These are phyloP conservation scores for Hofmannophila pseudospretella DNA, from an alignment of 2,888 invertebrate species.

Conservation along the genomic window DNA sequence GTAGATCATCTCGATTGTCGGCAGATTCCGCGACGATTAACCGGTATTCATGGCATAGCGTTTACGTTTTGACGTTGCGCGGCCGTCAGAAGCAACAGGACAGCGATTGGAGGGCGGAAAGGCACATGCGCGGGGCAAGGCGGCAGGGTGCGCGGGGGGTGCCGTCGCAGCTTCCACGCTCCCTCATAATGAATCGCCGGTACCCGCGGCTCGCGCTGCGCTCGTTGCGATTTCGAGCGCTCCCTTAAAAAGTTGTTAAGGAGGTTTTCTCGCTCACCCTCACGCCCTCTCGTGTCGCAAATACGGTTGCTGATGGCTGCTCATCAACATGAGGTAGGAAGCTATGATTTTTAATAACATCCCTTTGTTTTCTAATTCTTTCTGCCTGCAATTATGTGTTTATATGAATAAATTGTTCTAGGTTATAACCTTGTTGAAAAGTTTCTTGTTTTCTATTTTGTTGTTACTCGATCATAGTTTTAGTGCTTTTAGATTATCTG, in stretches of 20 bases:
- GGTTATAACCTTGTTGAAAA: conserved; percentile 3
- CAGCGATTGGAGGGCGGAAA: conserved; percentile 53
- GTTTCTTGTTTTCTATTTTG: not conserved
- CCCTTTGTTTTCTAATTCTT: conserved; percentile 23
- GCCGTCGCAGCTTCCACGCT: conserved; percentile 66
- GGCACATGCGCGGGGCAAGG: conserved; percentile 47
- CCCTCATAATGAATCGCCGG: conserved; percentile 73
- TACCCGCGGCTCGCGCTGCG: conserved; percentile 71
- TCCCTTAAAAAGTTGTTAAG: conserved; percentile 61
- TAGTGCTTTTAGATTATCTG: too few species aligned
- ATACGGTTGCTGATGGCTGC: conserved; percentile 41
- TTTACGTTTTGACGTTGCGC: conserved; percentile 64
- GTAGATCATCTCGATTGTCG: conserved; percentile 60
- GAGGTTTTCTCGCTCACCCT: conserved; percentile 57
- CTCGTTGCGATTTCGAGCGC: conserved; percentile 50
- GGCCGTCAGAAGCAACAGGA: conserved; percentile 74
- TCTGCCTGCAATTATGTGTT: conserved; percentile 10
- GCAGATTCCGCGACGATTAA: conserved; percentile 62
- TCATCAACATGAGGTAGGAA: conserved; percentile 44
- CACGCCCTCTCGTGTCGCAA: conserved; percentile 56
- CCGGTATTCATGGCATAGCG: conserved; percentile 61
- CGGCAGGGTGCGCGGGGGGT: conserved; percentile 31
- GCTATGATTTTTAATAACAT: conserved; percentile 10
- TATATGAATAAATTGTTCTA: conserved; percentile 5
- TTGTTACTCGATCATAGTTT: too few species aligned